phyloP scores from a whole-genome alignment of 2,797 vertebrate species.

The Schizopygopsis pylzovi region DNA sequence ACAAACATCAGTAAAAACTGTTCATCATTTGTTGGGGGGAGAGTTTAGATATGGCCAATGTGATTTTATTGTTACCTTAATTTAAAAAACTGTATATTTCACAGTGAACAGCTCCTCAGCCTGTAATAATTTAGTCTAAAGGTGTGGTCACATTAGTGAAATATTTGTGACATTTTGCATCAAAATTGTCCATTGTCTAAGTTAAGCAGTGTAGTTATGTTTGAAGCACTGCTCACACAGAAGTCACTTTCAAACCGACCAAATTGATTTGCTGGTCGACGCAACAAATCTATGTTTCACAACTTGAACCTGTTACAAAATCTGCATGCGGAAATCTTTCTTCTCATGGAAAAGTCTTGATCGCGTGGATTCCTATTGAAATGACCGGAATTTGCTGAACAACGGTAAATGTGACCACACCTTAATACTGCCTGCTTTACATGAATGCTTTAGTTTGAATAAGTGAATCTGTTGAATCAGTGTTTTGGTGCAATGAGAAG shows the following conservation, averaged over 20 bases:
- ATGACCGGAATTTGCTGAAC: neutral
- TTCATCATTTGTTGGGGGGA: neutral
- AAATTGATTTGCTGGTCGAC: neutral
- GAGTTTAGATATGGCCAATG: neutral
- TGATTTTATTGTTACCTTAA: neutral
- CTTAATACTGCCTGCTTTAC: conserved; percentile 22
- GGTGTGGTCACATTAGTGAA: neutral
- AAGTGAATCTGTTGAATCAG: neutral
- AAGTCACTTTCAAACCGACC: neutral
- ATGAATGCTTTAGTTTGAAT: conserved; percentile 6
- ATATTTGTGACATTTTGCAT: neutral
- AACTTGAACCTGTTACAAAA: neutral
- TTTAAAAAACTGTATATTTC: neutral
- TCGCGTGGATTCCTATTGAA: neutral
- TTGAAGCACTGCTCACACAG: neutral
- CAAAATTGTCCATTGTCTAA: neutral
- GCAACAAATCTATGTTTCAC: neutral
- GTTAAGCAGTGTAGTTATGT: neutral
- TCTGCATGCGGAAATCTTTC: neutral
- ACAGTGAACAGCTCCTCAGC: neutral
- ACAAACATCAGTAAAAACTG: neutral
- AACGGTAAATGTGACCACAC: neutral
- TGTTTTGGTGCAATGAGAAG: conserved; percentile 32
- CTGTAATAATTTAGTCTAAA: neutral
- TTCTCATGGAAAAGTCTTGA: neutral